Conservation (phyloP, 2,113 vertebrate species). For the Monarcha castaneiventris region DNA sequence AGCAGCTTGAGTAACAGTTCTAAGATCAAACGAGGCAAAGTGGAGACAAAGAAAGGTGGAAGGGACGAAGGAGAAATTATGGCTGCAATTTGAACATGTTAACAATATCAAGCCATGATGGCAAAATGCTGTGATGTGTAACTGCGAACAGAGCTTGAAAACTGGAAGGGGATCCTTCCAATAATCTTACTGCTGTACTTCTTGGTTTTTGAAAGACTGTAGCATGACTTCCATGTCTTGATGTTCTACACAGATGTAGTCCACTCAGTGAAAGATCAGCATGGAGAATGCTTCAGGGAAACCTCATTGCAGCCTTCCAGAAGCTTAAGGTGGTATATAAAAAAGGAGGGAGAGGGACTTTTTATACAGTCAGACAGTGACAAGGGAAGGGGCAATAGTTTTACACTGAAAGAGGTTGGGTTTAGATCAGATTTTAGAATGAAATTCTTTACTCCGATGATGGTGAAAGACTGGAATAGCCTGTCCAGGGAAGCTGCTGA, state of each 20-base stretch:
- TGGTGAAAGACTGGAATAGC: neutral
- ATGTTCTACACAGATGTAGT: neutral
- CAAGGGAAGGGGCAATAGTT: neutral
- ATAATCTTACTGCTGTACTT: neutral
- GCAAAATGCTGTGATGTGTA: neutral
- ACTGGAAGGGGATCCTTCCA: neutral
- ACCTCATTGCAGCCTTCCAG: neutral
- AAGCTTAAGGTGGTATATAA: neutral
- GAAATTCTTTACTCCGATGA: neutral
- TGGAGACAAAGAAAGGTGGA: neutral
- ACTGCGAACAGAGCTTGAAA: neutral
- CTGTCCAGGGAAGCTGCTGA: neutral
- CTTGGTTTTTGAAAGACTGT: neutral
- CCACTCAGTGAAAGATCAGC: neutral
- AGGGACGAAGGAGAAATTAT: neutral
- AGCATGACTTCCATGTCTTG: neutral
- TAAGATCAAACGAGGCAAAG: neutral
- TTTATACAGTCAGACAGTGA: neutral
- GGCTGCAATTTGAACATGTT: neutral
- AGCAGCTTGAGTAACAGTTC: neutral
- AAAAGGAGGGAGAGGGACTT: neutral
- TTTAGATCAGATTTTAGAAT: neutral
- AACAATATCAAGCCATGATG: neutral
- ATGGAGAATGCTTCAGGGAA: neutral
- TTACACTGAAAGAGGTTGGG: neutral